Evolutionary conservation across 2,113 vertebrate genomes (phyloP), one percentile per base, ranked within the genome.

Genomic region (Suncus etruscus): DNA sequence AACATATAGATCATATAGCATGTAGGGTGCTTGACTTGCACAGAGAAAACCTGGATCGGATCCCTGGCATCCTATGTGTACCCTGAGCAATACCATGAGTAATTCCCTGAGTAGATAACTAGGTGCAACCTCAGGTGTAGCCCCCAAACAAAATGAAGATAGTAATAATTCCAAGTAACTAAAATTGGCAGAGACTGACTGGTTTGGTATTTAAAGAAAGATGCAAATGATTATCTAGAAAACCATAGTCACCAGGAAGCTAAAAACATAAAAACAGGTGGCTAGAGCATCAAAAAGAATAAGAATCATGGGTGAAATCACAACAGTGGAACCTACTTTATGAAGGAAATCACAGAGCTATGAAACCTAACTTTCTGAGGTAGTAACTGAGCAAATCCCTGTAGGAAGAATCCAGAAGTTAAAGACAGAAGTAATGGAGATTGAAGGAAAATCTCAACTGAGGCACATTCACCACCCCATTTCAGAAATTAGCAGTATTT

Each of bases 381-480:
- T 39, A 31, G 14, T 1, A 31, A 65, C 74, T 79, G 25, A 61
- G 75, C 32, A 88, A 73, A 65, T 29, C 3, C 58, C 10, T 81
- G 47, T 29, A 89, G 51, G 92, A 92, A 84, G 29, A 91, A 31
- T 7, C 8, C 31, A 90, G 20, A 79, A 9, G 47, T 47, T 27
- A 66, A 86, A 94, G 4, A 24, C 22, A 10, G n/a, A n/a, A 85
- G 10, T 20, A 89, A 76, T 75, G 5, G 6, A 73, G 48, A 80
- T 2, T 68, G 51, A 86, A 75, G 16, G 18, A 2, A 90, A 76
- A 69, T 5, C 18, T 75, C 47, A 69, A 39, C 5, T 89, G 31
- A 72, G n/a, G 16, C 2, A 83, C 7, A n/a, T 11, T 10, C 11
- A 47, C 4, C 51, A 12, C 14, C 47, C 63, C 11, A 65, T 83